Conservation (phyloP, 1,140 invertebrate species). For the Idris sp. region DNA sequence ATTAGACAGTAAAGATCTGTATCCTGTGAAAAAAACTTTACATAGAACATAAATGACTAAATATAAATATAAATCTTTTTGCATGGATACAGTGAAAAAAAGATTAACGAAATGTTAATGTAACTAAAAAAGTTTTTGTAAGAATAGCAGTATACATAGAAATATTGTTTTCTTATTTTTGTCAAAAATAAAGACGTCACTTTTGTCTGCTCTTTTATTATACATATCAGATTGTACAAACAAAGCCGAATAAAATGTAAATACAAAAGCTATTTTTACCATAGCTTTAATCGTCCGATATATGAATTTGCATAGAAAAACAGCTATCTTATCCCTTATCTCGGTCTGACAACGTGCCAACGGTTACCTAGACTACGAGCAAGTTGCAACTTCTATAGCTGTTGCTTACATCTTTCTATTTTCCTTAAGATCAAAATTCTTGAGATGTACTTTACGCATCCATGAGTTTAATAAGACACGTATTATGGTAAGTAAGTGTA, state of each 20-base stretch:
- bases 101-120: no score
- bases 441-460: constrained; percentile 64
- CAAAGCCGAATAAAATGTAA: constrained; percentile 36
- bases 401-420: constrained; percentile 63
- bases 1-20: no score
- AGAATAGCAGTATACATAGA: no score
- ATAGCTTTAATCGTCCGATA: constrained; percentile 52
- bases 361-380: constrained; percentile 50
- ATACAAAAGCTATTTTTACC: constrained; percentile 39
- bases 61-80: no score
- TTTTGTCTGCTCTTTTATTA: no score
- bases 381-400: constrained; percentile 58
- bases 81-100: no score
- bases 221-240: constrained; percentile 41
- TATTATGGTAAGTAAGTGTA: constrained; percentile 64
- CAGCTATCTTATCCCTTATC: constrained; percentile 38
- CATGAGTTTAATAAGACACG: constrained; percentile 64
- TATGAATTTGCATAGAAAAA: constrained; percentile 61
- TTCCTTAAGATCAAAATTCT: constrained; percentile 64
- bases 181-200: no score
- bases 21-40: no score
- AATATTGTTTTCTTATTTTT: no score
- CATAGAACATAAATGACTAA: no score
- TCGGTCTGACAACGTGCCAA: constrained; percentile 35
- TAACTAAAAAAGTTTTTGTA: no score